Conservation (phyloP, 2,888 invertebrate species). For the Meganola albula region DNA sequence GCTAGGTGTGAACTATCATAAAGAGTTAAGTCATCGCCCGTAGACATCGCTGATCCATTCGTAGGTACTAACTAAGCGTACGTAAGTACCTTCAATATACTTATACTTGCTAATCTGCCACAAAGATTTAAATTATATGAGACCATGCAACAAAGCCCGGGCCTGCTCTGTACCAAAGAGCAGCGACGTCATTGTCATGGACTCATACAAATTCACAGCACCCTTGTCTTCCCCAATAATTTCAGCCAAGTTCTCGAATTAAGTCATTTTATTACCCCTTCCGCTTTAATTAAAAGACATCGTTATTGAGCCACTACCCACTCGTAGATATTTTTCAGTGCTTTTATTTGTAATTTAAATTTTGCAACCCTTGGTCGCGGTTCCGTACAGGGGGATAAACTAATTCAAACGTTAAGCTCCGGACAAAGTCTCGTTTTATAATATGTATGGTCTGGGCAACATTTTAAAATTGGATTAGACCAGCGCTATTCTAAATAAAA, state of each 20-base stretch:
- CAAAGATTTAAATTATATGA: too few species aligned
- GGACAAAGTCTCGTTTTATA: constrained; percentile 67
- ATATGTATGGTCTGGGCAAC: constrained; percentile 63
- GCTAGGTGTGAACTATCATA: too few species aligned
- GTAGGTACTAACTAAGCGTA: too few species aligned
- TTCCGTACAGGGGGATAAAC: constrained; percentile 71
- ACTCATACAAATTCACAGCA: constrained; percentile 35
- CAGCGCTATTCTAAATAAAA: constrained; percentile 43
- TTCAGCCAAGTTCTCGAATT: constrained; percentile 56
- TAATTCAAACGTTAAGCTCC: constrained; percentile 76
- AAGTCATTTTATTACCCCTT: constrained; percentile 72
- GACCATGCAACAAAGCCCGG: too few species aligned
- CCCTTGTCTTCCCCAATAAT: constrained; percentile 41
- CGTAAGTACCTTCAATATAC: too few species aligned
- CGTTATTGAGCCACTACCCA: constrained; percentile 74
- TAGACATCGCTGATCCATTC: too few species aligned
- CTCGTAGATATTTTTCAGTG: constrained; percentile 75
- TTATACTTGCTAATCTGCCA: too few species aligned
- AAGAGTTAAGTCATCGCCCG: too few species aligned
- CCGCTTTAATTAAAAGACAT: constrained; percentile 75
- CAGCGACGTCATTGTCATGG: too few species aligned
- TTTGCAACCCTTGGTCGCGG: constrained; percentile 70
- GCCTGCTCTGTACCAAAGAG: too few species aligned
- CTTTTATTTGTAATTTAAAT: constrained; percentile 79
- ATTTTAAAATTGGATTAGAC: constrained; percentile 67